phyloP scores from a whole-genome alignment of 2,888 invertebrate species.

The Lasioglossum vierecki region DNA sequence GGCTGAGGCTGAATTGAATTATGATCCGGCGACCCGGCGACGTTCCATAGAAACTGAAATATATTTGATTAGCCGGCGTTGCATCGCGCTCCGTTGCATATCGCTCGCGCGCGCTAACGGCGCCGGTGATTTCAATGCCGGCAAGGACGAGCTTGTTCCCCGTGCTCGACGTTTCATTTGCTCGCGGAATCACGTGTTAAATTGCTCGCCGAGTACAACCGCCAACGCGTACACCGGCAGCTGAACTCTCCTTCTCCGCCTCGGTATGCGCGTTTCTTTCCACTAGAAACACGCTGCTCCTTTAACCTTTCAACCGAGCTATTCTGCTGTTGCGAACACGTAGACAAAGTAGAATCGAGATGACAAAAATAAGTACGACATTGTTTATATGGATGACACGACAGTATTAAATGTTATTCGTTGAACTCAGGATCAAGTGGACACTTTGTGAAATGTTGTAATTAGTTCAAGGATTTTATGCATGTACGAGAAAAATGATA shows the following conservation, averaged over 20 bases:
- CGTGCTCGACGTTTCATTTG: neutral
- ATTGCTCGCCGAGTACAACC: neutral
- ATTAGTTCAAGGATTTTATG: too few species aligned
- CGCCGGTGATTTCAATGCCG: slow-evolving; percentile 27
- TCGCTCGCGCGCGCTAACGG: neutral
- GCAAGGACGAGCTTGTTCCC: slow-evolving; percentile 24
- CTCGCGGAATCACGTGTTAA: slow-evolving; percentile 6
- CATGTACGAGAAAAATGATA: too few species aligned
- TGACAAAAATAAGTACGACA: too few species aligned
- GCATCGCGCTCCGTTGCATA: neutral
- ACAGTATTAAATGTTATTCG: too few species aligned
- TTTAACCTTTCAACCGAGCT: neutral
- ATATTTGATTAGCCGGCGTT: slow-evolving; percentile 21
- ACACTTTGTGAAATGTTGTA: too few species aligned
- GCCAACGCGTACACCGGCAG: neutral
- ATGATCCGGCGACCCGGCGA: neutral
- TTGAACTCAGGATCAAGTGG: too few species aligned
- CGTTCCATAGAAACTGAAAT: slow-evolving; percentile 30
- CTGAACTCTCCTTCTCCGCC: neutral
- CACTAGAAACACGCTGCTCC: neutral
- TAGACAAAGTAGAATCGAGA: too few species aligned
- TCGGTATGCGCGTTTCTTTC: neutral
- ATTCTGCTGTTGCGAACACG: neutral
- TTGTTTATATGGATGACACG: too few species aligned
- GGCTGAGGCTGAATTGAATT: slow-evolving; percentile 24